Evolutionary conservation across 2,797 vertebrate genomes (phyloP).

Genomic region (Halcyon leucocephala): DNA sequence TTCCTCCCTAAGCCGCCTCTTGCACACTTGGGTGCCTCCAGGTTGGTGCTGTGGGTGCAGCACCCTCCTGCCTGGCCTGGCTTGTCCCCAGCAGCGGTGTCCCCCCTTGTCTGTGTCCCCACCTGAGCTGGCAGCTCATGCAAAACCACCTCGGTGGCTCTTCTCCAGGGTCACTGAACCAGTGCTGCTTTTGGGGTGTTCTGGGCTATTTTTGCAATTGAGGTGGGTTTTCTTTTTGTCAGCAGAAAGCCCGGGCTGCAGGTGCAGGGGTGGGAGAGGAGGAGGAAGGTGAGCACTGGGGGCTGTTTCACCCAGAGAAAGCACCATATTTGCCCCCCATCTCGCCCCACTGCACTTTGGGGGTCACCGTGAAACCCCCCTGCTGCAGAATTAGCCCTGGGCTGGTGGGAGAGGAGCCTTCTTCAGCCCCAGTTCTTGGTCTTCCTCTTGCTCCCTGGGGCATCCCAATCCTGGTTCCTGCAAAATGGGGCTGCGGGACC

Average conservation of each 20-base stretch:
- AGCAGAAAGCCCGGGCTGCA: neutral
- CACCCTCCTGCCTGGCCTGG: neutral
- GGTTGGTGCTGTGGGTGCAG: neutral
- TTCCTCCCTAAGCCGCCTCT: neutral
- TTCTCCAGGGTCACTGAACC: neutral
- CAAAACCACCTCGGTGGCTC: neutral
- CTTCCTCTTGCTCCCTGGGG: neutral
- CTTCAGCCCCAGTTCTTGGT: neutral
- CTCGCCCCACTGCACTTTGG: neutral
- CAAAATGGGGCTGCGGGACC: neutral
- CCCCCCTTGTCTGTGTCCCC: neutral
- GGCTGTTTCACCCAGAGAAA: neutral
- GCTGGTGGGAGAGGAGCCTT: fast-evolving
- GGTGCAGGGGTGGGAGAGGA: neutral
- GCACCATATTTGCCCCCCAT: fast-evolving
- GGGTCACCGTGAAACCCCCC: fast-evolving
- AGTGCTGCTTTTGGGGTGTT: neutral
- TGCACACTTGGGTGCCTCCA: neutral
- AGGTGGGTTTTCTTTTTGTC: neutral
- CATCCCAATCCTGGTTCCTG: neutral
- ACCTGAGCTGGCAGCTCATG: fast-evolving
- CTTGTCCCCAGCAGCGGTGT: neutral
- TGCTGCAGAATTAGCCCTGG: fast-evolving
- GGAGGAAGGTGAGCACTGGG: neutral
- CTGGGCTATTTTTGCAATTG: neutral